Base-by-base conservation (phyloP, 1,140 invertebrate species). In the Drosophila neocordata region DNA sequence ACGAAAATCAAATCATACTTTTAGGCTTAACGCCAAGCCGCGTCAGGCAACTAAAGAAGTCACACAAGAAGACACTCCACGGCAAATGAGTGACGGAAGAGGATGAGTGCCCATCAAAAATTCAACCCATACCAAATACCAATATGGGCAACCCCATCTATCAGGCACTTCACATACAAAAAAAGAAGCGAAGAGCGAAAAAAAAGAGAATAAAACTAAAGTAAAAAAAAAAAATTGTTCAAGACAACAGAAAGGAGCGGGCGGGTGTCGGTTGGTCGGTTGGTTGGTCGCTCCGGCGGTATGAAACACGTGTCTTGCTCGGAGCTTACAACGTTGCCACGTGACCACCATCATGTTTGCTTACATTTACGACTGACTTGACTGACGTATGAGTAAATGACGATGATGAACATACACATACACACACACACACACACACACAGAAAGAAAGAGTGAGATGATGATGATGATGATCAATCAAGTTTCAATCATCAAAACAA, bases 291-390 rank as follows among this genome's bases (percentile, higher is more conserved):
- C 13, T 44, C 13, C 82, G 77, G 22, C 82, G 82, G 69, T 52
- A 60, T 20, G 73, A 52, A 87, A 77, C 83, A 88, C 83, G 83
- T 88, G 83, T 88, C 82, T 69, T 67, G 63, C 69, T 63, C 76
- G 68, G 64, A 88, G 83, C 83, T 88, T 88, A 89, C 79, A 88
- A 69, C 74, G 65, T 59, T 51, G 83, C 58, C 83, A 88, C 83
- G 83, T 88, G 83, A 88, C 83, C 83, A 77, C 83, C 83, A 88
- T 88, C 83, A 88, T 88, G 83, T 88, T 88, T 88, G 83, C 83
- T 88, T 88, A 88, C 83, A 88, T 88, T 87, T 75, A 67, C 79
- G 76, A 83, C 66, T 71, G 72, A 71, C 79, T 88, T 85, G 80
- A 85, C 79, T 76, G 78, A 87, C 72, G 78, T 75, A 80, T 69